These are phyloP conservation scores for Muscidifurax raptorellus DNA, from an alignment of 1,140 invertebrate genomes.

Conservation along the genomic window DNA sequence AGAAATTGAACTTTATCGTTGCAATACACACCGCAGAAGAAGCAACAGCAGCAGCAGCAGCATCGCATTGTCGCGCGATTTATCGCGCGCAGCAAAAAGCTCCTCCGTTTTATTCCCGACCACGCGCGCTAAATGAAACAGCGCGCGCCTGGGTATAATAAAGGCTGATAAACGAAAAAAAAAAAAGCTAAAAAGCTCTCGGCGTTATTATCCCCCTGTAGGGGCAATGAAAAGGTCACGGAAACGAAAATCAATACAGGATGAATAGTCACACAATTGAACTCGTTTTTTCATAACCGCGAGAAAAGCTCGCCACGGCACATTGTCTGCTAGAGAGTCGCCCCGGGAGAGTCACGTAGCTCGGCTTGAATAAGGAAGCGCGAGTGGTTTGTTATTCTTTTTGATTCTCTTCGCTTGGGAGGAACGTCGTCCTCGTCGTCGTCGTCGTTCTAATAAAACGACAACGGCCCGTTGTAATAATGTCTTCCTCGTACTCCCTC, in stretches of 20 bases:
- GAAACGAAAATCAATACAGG: conserved; percentile 41
- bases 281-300: conserved; percentile 45
- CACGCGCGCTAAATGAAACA: conserved; percentile 25
- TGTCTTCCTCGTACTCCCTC: conserved; percentile 15
- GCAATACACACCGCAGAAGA: neutral
- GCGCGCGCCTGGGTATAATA: conserved; percentile 25
- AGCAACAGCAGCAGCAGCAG: neutral
- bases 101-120: neutral
- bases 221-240: conserved; percentile 13
- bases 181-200: conserved; percentile 15
- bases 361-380: conserved; percentile 44
- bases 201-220: conserved; percentile 32
- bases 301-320: neutral
- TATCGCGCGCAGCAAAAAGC: conserved; percentile 6
- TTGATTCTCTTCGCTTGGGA: conserved; percentile 32
- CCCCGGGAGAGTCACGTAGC: conserved; percentile 40
- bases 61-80: conserved; percentile 4
- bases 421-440: neutral
- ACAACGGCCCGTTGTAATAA: conserved; percentile 38
- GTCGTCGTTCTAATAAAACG: conserved; percentile 36
- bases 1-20: conserved; percentile 37
- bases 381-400: conserved; percentile 47
- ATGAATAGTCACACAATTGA: conserved; percentile 13
- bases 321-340: neutral
- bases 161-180: conserved; percentile 45